A percentile compares a stretch with the other conserved stretches of the same genome.
Conservation (phyloP, 2,797 vertebrate genomes). For the Hemitrygon akajei region DNA sequence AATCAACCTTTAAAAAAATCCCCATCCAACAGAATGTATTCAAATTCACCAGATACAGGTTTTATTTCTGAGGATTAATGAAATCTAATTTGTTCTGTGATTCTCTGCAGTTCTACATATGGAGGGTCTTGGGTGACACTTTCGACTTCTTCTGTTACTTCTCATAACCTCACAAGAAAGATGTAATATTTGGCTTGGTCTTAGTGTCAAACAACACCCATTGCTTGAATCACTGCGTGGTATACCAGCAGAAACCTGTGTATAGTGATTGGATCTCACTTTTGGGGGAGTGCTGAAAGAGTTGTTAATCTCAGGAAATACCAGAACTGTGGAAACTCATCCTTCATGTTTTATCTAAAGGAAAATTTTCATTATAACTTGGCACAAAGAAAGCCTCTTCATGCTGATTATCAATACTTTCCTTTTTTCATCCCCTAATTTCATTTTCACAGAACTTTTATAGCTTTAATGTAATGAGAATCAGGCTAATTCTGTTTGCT, state of each 20-base stretch:
- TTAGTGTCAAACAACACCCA: constrained; percentile 1
- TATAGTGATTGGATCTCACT: neutral
- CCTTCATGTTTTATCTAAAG: neutral
- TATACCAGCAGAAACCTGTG: neutral
- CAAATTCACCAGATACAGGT: neutral
- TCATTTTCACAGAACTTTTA: neutral
- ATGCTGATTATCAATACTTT: neutral
- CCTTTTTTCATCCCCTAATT: neutral
- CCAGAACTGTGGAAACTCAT: neutral
- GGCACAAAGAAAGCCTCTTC: neutral
- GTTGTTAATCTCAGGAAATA: constrained; percentile 21
- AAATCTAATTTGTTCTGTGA: neutral
- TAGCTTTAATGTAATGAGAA: constrained; percentile 9
- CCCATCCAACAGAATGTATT: neutral
- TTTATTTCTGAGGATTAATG: neutral
- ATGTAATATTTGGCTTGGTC: constrained; percentile 32
- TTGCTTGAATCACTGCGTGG: neutral
- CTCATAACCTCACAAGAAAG: constrained; percentile 18
- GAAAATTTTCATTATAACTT: neutral
- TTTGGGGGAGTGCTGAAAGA: neutral
- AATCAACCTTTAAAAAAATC: neutral
- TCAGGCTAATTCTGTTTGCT: neutral
- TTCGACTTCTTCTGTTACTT: constrained; percentile 17
- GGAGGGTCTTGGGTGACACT: neutral
- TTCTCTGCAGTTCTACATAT: neutral